phyloP scores from a whole-genome alignment of 2,888 invertebrate genomes.

The Zygothrica quintamaculata region DNA sequence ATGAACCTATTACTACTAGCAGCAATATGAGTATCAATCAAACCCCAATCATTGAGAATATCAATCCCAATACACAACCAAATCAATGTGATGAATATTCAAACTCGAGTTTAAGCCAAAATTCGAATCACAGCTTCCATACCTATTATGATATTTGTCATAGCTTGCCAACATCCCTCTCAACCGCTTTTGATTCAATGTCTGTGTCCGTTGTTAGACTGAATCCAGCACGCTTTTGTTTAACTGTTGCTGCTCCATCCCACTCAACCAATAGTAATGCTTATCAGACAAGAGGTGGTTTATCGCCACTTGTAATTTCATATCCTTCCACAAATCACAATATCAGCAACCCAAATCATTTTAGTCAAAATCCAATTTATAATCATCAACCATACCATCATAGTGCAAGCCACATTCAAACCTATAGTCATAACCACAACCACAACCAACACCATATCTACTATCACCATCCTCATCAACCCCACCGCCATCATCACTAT shows the following conservation, averaged over 20 bases:
- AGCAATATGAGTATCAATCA: slow-evolving; percentile 37
- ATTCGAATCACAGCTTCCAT: slow-evolving; percentile 37
- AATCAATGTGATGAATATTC: background rate
- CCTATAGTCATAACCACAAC: slow-evolving; percentile 1
- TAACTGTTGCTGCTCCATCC: slow-evolving; percentile 60
- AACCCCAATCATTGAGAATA: slow-evolving; percentile 40
- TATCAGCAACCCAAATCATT: slow-evolving; percentile 35
- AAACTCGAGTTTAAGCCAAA: slow-evolving; percentile 8
- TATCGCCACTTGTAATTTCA: slow-evolving; percentile 50
- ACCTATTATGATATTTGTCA: slow-evolving; percentile 61
- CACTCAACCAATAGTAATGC: slow-evolving; percentile 3
- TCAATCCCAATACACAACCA: slow-evolving; percentile 40
- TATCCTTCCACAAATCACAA: slow-evolving; percentile 33
- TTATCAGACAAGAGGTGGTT: background rate
- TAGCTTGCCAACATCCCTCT: slow-evolving; percentile 24
- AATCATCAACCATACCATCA: slow-evolving; percentile 54
- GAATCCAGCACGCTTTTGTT: slow-evolving; percentile 73
- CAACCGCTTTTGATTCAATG: slow-evolving; percentile 67
- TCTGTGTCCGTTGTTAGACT: slow-evolving; percentile 70
- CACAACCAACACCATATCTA: slow-evolving; percentile 23
- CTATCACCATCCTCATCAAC: slow-evolving; percentile 36
- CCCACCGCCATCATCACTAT: slow-evolving; percentile 46
- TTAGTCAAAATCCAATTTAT: slow-evolving; percentile 33
- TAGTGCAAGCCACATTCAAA: slow-evolving; percentile 34
- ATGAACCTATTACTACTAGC: slow-evolving; percentile 31